These are phyloP conservation scores for Hypotaenidia okinawae DNA, from an alignment of 2,797 vertebrate genomes.

Conservation along the genomic window DNA sequence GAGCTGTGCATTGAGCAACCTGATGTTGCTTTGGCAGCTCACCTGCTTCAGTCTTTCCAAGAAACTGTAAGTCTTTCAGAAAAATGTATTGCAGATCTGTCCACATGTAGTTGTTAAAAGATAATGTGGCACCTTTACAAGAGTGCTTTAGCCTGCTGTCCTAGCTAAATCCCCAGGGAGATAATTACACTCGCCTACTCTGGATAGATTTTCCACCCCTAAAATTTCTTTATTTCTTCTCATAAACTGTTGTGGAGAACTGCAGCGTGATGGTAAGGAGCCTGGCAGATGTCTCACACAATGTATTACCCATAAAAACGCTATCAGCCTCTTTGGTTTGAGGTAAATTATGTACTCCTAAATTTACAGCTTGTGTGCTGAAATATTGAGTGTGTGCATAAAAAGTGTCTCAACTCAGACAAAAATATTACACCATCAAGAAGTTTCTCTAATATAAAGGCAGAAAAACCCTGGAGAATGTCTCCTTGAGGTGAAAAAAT, in stretches of 20 bases:
- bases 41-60: not conserved
- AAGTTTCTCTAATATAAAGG: not conserved
- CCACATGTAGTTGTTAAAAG: not conserved
- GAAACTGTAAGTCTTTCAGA: not conserved
- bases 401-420: not conserved
- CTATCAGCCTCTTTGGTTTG: not conserved
- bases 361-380: not conserved
- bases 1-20: not conserved
- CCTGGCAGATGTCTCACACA: not conserved
- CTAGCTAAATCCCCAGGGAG: not conserved
- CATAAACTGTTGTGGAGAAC: not conserved
- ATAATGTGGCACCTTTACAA: not conserved
- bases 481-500: not conserved
- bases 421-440: not conserved
- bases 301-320: not conserved
- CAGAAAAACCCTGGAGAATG: not conserved
- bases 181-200: not conserved
- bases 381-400: not conserved
- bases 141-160: not conserved
- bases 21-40: not conserved
- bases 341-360: not conserved
- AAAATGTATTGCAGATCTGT: not conserved
- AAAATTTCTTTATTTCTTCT: conserved; percentile 2
- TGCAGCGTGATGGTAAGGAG: not conserved
- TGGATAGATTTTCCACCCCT: not conserved